phyloP scores from a whole-genome alignment of 2,797 vertebrate species.

The Peromyscus aztecus region DNA sequence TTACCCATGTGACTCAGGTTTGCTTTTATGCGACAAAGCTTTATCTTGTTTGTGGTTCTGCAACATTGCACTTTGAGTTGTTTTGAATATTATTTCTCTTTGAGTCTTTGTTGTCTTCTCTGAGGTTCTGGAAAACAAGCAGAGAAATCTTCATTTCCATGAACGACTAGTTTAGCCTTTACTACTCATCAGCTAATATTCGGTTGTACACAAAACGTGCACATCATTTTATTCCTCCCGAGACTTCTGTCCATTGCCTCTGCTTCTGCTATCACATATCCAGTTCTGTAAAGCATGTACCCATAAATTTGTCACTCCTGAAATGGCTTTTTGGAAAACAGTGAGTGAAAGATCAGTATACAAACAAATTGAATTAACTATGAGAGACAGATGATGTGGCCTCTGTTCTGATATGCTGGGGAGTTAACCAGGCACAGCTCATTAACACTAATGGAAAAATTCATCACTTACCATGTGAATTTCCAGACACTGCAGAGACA shows the following conservation, averaged over 20 bases:
- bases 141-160: neutral
- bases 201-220: neutral
- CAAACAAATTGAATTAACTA: slow-evolving; percentile 69
- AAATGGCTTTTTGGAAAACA: slow-evolving; percentile 65
- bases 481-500: neutral
- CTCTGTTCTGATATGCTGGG: neutral
- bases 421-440: slow-evolving; percentile 66
- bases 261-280: slow-evolving; percentile 54
- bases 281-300: slow-evolving; percentile 39
- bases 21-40: neutral
- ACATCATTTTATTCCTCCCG: slow-evolving; percentile 58
- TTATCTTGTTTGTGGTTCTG: neutral
- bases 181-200: slow-evolving; percentile 22
- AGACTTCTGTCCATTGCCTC: slow-evolving; percentile 26
- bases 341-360: slow-evolving; percentile 47
- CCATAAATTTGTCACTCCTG: slow-evolving; percentile 64
- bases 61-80: neutral
- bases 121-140: slow-evolving; percentile 7
- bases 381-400: slow-evolving; percentile 49
- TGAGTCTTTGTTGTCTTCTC: slow-evolving; percentile 40
- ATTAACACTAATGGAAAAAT: slow-evolving; percentile 74
- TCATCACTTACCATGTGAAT: slow-evolving; percentile 53
- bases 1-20: neutral
- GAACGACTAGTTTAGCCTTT: slow-evolving; percentile 1
- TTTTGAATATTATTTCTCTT: slow-evolving; percentile 61